Evolutionary conservation across 2,888 invertebrate species (phyloP).

Genomic region (Drosophila kuntzei): DNA sequence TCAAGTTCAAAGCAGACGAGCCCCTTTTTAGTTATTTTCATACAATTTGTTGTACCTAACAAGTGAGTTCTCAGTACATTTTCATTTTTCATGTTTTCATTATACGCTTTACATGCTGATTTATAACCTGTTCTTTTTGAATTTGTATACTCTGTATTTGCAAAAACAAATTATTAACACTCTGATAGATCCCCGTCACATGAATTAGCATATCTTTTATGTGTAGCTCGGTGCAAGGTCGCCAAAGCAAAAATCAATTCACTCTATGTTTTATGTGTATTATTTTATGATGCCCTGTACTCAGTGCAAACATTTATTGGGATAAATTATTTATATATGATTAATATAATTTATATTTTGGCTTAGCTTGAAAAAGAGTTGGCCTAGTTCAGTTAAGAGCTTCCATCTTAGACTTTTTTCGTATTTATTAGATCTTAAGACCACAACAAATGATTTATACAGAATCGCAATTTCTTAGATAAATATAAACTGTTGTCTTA

Average conservation of each 20-base stretch:
- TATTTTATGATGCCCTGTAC: neutral
- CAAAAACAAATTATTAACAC: conserved; percentile 18
- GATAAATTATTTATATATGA: neutral
- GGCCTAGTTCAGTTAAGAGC: neutral
- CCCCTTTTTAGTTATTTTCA: conserved; percentile 38
- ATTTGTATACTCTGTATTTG: conserved; percentile 13
- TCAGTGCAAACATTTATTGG: neutral
- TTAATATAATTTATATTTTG: neutral
- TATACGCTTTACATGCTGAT: conserved; percentile 39
- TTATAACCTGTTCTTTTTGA: conserved; percentile 45
- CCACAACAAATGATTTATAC: neutral
- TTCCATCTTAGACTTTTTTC: too few species aligned
- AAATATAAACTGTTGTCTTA: neutral
- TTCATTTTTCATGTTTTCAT: conserved; percentile 8
- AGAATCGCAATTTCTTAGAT: neutral
- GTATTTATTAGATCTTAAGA: too few species aligned
- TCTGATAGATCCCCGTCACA: conserved; percentile 26
- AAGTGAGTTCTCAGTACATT: conserved; percentile 6
- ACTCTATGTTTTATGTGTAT: conserved; percentile 9
- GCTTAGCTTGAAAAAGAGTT: neutral
- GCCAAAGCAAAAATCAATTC: conserved; percentile 36
- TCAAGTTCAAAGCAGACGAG: conserved; percentile 44
- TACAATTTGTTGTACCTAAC: conserved; percentile 2
- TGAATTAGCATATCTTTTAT: conserved; percentile 30
- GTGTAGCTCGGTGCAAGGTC: conserved; percentile 56